A percentile compares a stretch with the other conserved stretches of the same genome.
Evolutionary conservation across 2,797 vertebrate species (phyloP).

Genomic region (Pitangus sulphuratus): DNA sequence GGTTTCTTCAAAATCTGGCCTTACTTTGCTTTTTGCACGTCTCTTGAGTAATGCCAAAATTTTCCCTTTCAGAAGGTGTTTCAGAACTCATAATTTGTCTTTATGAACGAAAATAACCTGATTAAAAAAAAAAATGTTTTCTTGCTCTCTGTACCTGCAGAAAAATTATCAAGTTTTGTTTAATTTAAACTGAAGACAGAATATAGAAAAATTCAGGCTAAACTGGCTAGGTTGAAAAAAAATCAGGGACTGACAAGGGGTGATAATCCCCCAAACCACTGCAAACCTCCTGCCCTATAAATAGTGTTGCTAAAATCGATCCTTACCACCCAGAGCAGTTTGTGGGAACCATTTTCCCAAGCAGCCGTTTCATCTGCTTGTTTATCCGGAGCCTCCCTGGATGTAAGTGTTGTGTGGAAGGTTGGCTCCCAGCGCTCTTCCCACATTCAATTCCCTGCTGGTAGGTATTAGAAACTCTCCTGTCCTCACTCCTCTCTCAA

Average conservation of each 20-base stretch:
- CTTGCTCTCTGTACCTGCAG: neutral
- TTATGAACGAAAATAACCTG: neutral
- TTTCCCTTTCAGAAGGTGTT: neutral
- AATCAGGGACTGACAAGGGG: neutral
- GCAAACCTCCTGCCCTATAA: neutral
- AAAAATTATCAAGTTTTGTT: neutral
- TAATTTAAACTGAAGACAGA: neutral
- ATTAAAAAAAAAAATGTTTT: neutral
- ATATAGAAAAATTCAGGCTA: neutral
- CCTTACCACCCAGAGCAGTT: neutral
- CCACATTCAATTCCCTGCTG: neutral
- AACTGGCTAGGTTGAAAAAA: neutral
- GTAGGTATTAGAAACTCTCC: neutral
- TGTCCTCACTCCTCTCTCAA: fast-evolving
- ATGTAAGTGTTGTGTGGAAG: neutral
- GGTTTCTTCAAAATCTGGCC: neutral
- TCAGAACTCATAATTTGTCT: neutral
- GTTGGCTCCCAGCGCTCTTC: neutral
- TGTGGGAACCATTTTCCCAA: neutral
- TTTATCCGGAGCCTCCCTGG: neutral
- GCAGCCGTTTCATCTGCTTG: neutral
- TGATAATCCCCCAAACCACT: neutral
- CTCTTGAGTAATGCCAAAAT: neutral
- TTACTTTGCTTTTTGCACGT: neutral
- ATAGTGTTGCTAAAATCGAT: neutral